Percentiles rank a stretch among this genome's conserved stretches.
Evolutionary conservation across 1,140 invertebrate genomes (phyloP).

Genomic region (Caerostris extrusa): DNA sequence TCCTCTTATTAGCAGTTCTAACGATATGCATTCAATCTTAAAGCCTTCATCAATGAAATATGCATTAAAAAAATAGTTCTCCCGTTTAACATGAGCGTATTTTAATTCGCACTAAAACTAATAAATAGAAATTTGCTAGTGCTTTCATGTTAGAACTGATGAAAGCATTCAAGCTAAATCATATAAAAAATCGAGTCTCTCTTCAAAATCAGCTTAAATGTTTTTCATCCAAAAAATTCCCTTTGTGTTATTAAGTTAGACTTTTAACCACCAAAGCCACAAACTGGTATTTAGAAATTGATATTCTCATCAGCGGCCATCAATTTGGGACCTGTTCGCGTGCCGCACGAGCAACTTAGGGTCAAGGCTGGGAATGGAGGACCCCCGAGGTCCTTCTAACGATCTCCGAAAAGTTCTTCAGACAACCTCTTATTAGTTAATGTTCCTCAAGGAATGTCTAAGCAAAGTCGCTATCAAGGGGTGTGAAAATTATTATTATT

Average conservation of each 20-base stretch:
- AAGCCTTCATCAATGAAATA: no score
- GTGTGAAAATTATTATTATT: background rate
- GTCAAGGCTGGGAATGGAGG: background rate
- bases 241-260: background rate
- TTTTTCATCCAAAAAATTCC: background rate
- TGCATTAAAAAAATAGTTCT: no score
- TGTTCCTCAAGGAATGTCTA: conserved; percentile 12
- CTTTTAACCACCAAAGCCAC: background rate
- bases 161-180: no score
- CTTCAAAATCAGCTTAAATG: background rate
- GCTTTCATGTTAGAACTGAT: no score
- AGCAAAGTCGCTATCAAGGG: background rate
- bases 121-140: no score
- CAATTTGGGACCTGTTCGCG: conserved; percentile 20
- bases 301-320: conserved; percentile 1
- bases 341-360: conserved; percentile 22
- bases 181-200: background rate
- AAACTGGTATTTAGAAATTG: background rate
- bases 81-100: no score
- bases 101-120: no score
- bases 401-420: background rate
- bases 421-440: conserved; percentile 38
- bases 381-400: background rate
- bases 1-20: no score
- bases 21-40: no score